These are phyloP conservation scores for Sebastes minor DNA, from an alignment of 2,797 vertebrate species.

Conservation along the genomic window DNA sequence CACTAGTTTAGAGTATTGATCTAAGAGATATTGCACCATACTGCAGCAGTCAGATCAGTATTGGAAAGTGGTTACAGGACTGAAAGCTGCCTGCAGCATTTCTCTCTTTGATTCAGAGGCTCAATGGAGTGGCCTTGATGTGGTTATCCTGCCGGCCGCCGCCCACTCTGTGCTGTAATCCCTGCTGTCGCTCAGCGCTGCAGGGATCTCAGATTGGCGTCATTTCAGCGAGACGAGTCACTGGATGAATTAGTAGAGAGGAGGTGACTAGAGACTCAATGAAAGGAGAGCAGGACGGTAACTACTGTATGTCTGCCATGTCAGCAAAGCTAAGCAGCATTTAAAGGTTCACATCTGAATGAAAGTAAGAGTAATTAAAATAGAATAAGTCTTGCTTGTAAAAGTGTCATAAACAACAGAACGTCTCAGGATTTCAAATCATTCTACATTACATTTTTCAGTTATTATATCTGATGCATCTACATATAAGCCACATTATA, in stretches of 20 bases:
- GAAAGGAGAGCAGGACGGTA: neutral
- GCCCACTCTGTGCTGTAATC: slow-evolving; percentile 38
- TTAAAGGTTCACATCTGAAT: neutral
- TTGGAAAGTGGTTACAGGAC: slow-evolving; percentile 12
- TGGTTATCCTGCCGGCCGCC: slow-evolving; percentile 18
- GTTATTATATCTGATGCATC: neutral
- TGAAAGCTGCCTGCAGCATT: slow-evolving; percentile 27
- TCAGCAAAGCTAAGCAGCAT: neutral
- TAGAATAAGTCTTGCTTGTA: neutral
- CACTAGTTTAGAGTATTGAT: neutral
- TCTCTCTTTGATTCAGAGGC: neutral
- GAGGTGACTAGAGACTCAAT: neutral
- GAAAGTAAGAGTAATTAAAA: neutral
- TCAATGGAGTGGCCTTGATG: slow-evolving; percentile 14
- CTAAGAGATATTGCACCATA: neutral
- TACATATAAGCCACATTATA: neutral
- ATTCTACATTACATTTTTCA: neutral
- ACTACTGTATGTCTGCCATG: neutral
- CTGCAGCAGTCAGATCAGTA: slow-evolving; percentile 18
- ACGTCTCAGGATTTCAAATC: neutral
- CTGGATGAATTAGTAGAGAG: neutral
- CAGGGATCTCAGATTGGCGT: slow-evolving; percentile 12
- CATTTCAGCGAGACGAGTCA: neutral
- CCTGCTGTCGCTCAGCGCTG: slow-evolving; percentile 8
- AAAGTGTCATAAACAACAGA: neutral